Evolutionary conservation across 2,888 invertebrate genomes (phyloP), one percentile per base, ranked within the genome.

Genomic region (Apodemia zela): DNA sequence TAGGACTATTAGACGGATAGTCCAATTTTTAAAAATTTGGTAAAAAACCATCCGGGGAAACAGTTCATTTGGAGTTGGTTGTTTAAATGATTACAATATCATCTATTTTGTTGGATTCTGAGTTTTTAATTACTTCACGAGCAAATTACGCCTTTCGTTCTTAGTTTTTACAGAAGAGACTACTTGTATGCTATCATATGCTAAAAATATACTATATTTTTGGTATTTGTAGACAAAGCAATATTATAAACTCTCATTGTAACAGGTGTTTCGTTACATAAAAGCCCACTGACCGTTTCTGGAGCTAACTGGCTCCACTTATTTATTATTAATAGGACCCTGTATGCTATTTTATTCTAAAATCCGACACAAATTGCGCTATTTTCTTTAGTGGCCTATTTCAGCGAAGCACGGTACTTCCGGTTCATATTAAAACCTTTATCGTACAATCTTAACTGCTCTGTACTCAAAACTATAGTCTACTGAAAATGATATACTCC

Each of bases 391-490:
- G 77, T 75, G 71, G 75, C 73, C 76, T 73, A 74, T 78, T 73
- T 77, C 76, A 78, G 76, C 82, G 78, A 73, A 73, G 77, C 77
- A 70, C 70, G 72, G 76, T 75, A 77, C 82, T 90, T 89, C 90
- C 90, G 90, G 83, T 89, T 89, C 87, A 84, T 90, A 91, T 90
- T 89, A 90, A 89, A 87, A 84, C 81, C 72, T 80, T 85, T 90
- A 91, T 91, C 90, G 87, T 70, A 68, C 79, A 78, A 90, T 91
- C 90, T 90, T 87, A 90, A 90, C 90, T 86, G 77, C 87, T 82
- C 77, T 78, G 82, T 86, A 86, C 88, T 90, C 81, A 80, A 90
- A 90, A 89, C 87, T 89, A 84, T 78, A 80, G 81, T 83, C 80
- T 78, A 76, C 77, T 82, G 84, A 85, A 88, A 89, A 89, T 88